Conservation (phyloP, 1,140 invertebrate genomes). For the Brachionus plicatilis region DNA sequence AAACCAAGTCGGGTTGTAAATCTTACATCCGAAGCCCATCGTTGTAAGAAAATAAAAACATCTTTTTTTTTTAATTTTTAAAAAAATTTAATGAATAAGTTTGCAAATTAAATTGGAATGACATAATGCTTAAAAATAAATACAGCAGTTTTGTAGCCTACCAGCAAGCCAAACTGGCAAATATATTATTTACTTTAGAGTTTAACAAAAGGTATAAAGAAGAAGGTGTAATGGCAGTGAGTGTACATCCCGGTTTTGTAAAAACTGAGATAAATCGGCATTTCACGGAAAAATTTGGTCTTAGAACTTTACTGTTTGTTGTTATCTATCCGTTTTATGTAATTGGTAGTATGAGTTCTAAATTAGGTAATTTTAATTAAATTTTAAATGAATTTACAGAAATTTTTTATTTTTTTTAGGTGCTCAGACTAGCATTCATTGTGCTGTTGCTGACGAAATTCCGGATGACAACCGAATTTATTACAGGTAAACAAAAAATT, state of each 20-base stretch:
- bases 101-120: constrained; percentile 50
- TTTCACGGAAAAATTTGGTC: constrained; percentile 57
- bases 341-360: constrained; percentile 41
- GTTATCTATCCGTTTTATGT: constrained; percentile 41
- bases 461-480: not conserved
- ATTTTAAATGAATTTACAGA: constrained; percentile 32
- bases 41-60: not conserved
- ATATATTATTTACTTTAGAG: constrained; percentile 67
- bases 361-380: constrained; percentile 43
- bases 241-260: constrained; percentile 77
- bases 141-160: constrained; percentile 57
- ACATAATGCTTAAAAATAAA: constrained; percentile 51
- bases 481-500: not conserved
- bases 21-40: not conserved
- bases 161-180: constrained; percentile 68
- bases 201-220: constrained; percentile 55
- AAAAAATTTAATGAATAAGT: not conserved
- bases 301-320: constrained; percentile 43
- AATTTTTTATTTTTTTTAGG: constrained; percentile 51
- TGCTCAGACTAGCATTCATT: constrained; percentile 8
- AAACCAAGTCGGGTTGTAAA: not conserved
- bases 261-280: constrained; percentile 70
- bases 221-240: constrained; percentile 71
- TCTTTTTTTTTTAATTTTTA: not conserved
- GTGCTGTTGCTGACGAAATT: constrained; percentile 32